Percentiles rank a stretch among this genome's conserved stretches.
Evolutionary conservation across 2,113 vertebrate species (phyloP).

Genomic region (Pelecanoides urinatrix): DNA sequence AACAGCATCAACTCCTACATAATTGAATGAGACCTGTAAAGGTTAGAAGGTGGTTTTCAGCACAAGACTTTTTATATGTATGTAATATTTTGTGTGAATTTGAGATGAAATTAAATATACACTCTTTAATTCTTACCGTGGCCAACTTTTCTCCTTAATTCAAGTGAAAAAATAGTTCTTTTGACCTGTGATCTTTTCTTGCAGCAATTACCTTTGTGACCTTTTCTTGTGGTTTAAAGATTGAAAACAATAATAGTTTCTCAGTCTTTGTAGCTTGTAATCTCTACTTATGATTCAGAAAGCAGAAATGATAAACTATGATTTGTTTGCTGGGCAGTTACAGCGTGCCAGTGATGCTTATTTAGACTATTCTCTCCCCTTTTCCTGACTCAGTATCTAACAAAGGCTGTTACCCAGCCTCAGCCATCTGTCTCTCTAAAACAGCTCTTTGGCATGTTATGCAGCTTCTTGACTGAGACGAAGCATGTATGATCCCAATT

Average conservation of each 20-base stretch:
- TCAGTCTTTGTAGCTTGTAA: not conserved
- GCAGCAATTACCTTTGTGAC: not conserved
- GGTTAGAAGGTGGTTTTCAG: not conserved
- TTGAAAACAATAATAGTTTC: not conserved
- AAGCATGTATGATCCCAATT: rapidly evolving
- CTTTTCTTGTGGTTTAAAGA: not conserved
- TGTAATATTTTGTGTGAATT: not conserved
- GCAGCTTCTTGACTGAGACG: not conserved
- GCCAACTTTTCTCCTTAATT: not conserved
- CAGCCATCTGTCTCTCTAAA: not conserved
- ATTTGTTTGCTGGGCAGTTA: not conserved
- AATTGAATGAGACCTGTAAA: rapidly evolving
- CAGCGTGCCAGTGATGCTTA: rapidly evolving
- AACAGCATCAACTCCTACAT: rapidly evolving
- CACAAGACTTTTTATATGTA: not conserved
- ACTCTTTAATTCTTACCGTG: not conserved
- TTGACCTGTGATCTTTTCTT: not conserved
- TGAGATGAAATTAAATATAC: not conserved
- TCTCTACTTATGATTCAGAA: not conserved
- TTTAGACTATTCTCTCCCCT: not conserved
- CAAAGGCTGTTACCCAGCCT: not conserved
- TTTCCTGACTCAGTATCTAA: not conserved
- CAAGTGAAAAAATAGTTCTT: not conserved
- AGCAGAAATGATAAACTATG: not conserved
- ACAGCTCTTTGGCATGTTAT: not conserved